Evolutionary conservation across 2,888 invertebrate genomes (phyloP), one percentile per base, ranked within the genome.

Genomic region (Euproctis similis): DNA sequence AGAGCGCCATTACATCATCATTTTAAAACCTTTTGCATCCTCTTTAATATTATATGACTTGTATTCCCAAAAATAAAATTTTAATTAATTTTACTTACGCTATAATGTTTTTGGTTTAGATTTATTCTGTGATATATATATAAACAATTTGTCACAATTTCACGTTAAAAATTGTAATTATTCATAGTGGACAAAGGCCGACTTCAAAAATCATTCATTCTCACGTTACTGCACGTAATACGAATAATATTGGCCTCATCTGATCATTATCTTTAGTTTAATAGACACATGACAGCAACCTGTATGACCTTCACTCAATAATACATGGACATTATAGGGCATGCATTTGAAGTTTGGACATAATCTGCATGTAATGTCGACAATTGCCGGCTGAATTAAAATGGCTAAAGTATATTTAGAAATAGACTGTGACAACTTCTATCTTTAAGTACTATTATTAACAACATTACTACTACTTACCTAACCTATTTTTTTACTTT

Each of bases 221-320:
- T 49, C 48, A 49, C 48, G 46, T 43, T 34, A 43, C 36, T 34
- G 28, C 41, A 31, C n/a, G n/a, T 33, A 34, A 40, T 43, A 53
- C 49, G 49, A 45, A 44, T 38, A 46, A 41, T 50, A 50, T 44
- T 37, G 45, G 42, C 46, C 52, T 53, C 48, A 52, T 29, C 41
- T 33, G 46, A 44, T 48, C 39, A 47, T 59, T 57, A 56, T 47
- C 52, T 40, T 10, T n/a, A n/a, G n/a, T n/a, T n/a, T 56, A 53
- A 56, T 53, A 41, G 49, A 32, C 36, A 24, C 16, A 46, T 57
- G 59, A 59, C 59, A 57, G 45, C 36, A 47, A 43, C 39, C 42
- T 35, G 45, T 28, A 25, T 12, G 26, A 34, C 47, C 47, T 48
- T 48, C 37, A 17, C 11, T 6, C 36, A 33, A 42, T 34, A 24